phyloP scores from a whole-genome alignment of 2,888 invertebrate species.

The Tiliacea citrago region DNA sequence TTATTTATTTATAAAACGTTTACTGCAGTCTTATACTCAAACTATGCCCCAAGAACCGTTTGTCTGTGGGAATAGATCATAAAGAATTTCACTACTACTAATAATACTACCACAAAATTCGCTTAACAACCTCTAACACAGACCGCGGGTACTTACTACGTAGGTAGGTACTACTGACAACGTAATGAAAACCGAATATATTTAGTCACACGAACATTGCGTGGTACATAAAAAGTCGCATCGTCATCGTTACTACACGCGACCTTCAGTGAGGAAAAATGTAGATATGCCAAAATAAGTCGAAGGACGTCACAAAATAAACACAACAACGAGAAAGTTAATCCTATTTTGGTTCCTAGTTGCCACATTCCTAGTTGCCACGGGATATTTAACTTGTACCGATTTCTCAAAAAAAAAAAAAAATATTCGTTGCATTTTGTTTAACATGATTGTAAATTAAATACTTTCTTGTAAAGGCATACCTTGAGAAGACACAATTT shows the following conservation, averaged over 20 bases:
- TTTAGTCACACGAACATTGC: constrained; percentile 41
- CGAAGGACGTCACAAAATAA: not conserved
- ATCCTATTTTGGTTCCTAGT: not conserved
- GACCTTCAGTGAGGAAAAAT: constrained; percentile 4
- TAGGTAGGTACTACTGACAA: not conserved
- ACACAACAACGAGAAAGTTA: not conserved
- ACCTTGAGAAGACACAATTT: not conserved
- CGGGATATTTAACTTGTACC: not conserved
- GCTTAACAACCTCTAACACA: constrained; percentile 5
- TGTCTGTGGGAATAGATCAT: not conserved
- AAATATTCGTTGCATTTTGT: no score
- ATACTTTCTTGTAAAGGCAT: not conserved
- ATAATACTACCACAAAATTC: not conserved
- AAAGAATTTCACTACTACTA: not conserved
- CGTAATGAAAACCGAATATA: constrained; percentile 32
- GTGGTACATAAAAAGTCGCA: constrained; percentile 40
- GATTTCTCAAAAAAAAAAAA: no score
- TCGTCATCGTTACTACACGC: constrained; percentile 36
- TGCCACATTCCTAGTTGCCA: not conserved
- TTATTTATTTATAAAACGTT: not conserved
- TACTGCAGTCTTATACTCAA: not conserved
- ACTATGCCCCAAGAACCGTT: not conserved
- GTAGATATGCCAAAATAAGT: not conserved
- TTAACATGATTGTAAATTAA: not conserved
- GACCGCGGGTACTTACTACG: not conserved